These are phyloP conservation scores for Tanytarsus gracilentus DNA, from an alignment of 2,888 invertebrate species.

Conservation along the genomic window DNA sequence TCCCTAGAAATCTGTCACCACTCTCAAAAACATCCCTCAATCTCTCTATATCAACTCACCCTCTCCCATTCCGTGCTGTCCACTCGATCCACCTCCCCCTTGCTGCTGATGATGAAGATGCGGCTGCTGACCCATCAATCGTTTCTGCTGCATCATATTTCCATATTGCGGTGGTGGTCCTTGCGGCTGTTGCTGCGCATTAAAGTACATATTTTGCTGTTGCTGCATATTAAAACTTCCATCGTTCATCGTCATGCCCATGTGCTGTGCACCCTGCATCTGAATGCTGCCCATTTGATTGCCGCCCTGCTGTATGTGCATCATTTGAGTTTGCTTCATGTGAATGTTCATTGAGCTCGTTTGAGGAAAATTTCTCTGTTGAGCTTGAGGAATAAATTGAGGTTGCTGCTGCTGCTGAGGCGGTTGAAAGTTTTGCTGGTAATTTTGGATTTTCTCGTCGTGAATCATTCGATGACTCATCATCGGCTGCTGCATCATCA, in stretches of 20 bases:
- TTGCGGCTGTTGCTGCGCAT: slow-evolving; percentile 44
- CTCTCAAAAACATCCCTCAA: too few species aligned
- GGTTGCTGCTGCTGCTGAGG: slow-evolving; percentile 36
- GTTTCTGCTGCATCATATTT: slow-evolving; percentile 35
- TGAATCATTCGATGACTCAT: slow-evolving; percentile 35
- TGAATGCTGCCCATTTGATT: slow-evolving; percentile 59
- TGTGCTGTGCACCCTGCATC: slow-evolving; percentile 80
- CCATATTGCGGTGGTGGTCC: slow-evolving; percentile 31
- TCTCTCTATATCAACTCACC: too few species aligned
- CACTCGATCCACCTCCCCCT: slow-evolving; percentile 8
- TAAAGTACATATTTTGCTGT: slow-evolving; percentile 74
- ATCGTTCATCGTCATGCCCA: slow-evolving; percentile 51
- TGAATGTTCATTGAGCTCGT: slow-evolving; percentile 54
- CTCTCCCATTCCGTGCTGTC: too few species aligned
- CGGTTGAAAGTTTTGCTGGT: slow-evolving; percentile 29
- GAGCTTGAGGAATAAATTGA: slow-evolving; percentile 35
- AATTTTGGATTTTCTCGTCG: slow-evolving; percentile 37
- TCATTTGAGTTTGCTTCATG: slow-evolving; percentile 79
- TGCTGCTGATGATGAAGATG: slow-evolving; percentile 29
- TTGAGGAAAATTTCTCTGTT: slow-evolving; percentile 13
- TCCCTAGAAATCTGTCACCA: too few species aligned
- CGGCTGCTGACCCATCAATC: slow-evolving; percentile 37
- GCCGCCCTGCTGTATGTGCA: slow-evolving; percentile 74
- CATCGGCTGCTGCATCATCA: slow-evolving; percentile 43
- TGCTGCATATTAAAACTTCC: slow-evolving; percentile 72